Conservation (phyloP, 2,113 vertebrate species). For the Scomber colias region DNA sequence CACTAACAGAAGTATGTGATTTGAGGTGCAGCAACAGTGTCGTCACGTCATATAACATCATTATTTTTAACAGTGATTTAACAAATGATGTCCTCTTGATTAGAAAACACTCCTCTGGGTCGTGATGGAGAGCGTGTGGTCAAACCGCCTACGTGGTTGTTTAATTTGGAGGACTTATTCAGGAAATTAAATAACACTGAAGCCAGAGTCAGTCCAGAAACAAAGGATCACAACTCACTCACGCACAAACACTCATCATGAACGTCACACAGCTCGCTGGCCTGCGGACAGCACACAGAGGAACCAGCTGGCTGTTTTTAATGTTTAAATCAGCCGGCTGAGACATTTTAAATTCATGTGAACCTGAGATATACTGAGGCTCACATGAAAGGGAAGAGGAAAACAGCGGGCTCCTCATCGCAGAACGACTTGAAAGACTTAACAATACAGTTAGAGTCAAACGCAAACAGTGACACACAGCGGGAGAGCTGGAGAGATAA, state of each 20-base stretch:
- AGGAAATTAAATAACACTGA: slow-evolving; percentile 46
- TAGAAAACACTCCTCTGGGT: too few relatives aligned
- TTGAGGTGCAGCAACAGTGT: too few relatives aligned
- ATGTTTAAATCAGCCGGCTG: slow-evolving; percentile 12
- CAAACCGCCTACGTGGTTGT: neutral
- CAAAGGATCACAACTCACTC: slow-evolving; percentile 1
- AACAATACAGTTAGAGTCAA: neutral
- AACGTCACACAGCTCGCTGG: slow-evolving; percentile 9
- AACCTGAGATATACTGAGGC: neutral
- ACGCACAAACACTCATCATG: slow-evolving; percentile 8
- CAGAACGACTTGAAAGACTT: neutral
- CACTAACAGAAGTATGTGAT: too few relatives aligned
- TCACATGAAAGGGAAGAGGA: neutral
- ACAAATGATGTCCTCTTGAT: too few relatives aligned
- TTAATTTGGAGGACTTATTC: too few relatives aligned
- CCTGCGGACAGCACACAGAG: slow-evolving; percentile 33
- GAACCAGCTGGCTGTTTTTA: slow-evolving; percentile 27
- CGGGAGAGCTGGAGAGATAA: neutral
- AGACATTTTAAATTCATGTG: neutral
- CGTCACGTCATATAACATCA: too few relatives aligned
- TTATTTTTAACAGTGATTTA: too few relatives aligned
- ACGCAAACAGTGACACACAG: neutral
- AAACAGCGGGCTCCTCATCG: neutral
- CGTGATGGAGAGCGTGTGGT: neutral
- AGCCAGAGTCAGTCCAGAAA: slow-evolving; percentile 1